A percentile compares a stretch with the other conserved stretches of the same genome.
phyloP scores from a whole-genome alignment of 2,888 invertebrate species.

The Tetanocera ferruginea region DNA sequence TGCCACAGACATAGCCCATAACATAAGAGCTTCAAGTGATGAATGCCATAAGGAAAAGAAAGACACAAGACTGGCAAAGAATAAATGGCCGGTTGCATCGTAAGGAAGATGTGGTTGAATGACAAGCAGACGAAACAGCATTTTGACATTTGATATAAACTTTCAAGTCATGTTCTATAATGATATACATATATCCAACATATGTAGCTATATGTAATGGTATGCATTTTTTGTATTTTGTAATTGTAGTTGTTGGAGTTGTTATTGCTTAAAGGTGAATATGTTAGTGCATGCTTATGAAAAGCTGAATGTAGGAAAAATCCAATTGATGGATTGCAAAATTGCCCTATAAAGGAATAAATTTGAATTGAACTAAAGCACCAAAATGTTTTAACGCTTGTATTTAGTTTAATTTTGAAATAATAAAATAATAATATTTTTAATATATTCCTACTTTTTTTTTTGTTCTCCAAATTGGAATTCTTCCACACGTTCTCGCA shows the following conservation, averaged over 20 bases:
- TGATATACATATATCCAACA: conserved; percentile 18
- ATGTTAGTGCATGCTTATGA: background rate
- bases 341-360: no score
- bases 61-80: background rate
- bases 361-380: no score
- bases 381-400: no score
- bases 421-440: background rate
- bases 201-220: background rate
- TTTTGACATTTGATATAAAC: conserved; percentile 23
- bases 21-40: background rate
- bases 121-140: background rate
- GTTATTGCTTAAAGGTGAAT: background rate
- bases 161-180: conserved; percentile 19
- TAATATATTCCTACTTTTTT: background rate
- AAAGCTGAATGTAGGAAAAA: background rate
- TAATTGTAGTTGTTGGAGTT: background rate
- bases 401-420: no score
- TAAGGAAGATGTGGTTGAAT: background rate
- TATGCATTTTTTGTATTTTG: background rate
- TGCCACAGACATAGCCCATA: background rate
- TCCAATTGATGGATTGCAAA: no score
- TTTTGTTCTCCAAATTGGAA: background rate
- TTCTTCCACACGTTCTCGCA: background rate
- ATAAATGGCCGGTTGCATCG: background rate
- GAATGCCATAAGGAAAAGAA: background rate